Evolutionary conservation across 2,113 vertebrate species (phyloP), one percentile per base, ranked within the genome.

Genomic region (Centropristis striata): DNA sequence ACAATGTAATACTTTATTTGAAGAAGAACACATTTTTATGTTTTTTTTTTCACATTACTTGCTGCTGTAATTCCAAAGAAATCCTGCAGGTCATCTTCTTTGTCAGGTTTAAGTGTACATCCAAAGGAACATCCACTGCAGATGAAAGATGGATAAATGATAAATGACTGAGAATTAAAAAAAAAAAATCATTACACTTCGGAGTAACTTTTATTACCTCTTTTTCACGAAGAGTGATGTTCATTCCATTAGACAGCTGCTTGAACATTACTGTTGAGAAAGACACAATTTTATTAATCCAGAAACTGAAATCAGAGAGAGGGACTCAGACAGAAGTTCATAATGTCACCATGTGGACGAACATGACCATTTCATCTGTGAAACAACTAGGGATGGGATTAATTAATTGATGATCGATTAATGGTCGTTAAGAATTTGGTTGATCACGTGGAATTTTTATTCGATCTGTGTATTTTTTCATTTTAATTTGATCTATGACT

Each of bases 91-190:
- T 14, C 39, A 61, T 74, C 60, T 21, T 55, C 23, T 32, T 9
- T 21, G 9, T 66, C 39, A 57, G 36, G 5, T 89, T 32, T 68
- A 92, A 16, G 79, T 89, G 57, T 86, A 93, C 86, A 93, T 90
- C 1, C 76, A 72, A 37, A 93, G 44, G 41, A 82, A 85, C 79
- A 93, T 55, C 92, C 91, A 92, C 92, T 93, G 82, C 21, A 80
- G 87, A 75, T 70, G 51, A 71, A 66, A 25, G 2, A 78, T 14
- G n/a, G 13, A 64, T 3, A 10, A n/a, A n/a, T n/a, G n/a, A n/a
- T n/a, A n/a, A n/a, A n/a, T n/a, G n/a, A n/a, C n/a, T n/a, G n/a
- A n/a, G n/a, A n/a, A n/a, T n/a, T n/a, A n/a, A n/a, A n/a, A n/a
- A n/a, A n/a, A n/a, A n/a, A n/a, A n/a, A n/a, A n/a, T 18, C 1